Evolutionary conservation across 1,140 invertebrate species (phyloP).

Genomic region (Mizuhopecten yessoensis): DNA sequence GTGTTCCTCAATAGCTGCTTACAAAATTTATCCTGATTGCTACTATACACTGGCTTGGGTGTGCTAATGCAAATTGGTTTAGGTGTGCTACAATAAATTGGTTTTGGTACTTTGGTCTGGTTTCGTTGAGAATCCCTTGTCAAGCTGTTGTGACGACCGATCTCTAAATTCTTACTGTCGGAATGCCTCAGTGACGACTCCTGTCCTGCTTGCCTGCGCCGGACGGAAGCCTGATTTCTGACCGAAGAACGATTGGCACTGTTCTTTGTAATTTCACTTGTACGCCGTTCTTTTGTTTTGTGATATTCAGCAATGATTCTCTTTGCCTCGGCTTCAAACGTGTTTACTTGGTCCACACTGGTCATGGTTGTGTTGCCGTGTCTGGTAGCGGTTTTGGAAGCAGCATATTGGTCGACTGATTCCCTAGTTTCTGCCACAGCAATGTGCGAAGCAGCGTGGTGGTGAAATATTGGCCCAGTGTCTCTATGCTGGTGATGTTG

Average conservation of each 20-base stretch:
- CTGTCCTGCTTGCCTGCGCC: no score
- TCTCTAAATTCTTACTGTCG: no score
- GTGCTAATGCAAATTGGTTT: no score
- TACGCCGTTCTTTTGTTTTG: background rate
- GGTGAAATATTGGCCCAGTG: background rate
- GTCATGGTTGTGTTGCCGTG: background rate
- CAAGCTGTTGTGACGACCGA: background rate
- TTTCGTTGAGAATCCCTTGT: background rate
- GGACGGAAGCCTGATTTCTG: background rate
- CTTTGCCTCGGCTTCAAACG: background rate
- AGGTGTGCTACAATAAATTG: no score
- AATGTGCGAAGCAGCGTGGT: background rate
- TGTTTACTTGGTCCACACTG: background rate
- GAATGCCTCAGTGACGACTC: no score
- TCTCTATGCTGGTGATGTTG: background rate
- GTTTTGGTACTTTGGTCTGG: background rate
- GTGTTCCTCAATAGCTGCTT: no score
- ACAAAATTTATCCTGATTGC: background rate
- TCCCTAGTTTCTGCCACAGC: background rate
- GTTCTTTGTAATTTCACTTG: background rate
- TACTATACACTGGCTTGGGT: background rate
- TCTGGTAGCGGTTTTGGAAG: background rate
- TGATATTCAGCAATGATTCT: slow-evolving; percentile 8
- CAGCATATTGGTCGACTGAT: background rate
- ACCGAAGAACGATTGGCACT: background rate